Percentiles rank a stretch among this genome's conserved stretches.
Evolutionary conservation across 2,797 vertebrate genomes (phyloP).

Genomic region (Muraenolepis orangiensis): DNA sequence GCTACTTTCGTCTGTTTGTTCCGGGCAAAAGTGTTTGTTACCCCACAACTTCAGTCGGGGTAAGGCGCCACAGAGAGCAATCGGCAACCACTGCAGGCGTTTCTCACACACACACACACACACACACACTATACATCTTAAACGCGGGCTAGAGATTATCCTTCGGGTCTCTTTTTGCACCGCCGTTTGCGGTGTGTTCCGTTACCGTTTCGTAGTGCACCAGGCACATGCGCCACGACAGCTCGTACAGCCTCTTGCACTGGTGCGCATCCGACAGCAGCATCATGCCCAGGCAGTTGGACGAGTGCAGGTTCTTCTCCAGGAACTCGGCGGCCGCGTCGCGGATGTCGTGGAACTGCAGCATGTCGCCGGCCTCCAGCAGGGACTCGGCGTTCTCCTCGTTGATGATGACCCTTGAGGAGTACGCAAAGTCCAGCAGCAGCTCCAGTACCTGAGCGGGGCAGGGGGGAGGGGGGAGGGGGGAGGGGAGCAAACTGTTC

Average conservation of each 20-base stretch:
- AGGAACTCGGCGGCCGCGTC: slow-evolving; percentile 90
- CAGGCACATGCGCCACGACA: slow-evolving; percentile 92
- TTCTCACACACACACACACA: too few relatives aligned
- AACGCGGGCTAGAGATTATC: too few relatives aligned
- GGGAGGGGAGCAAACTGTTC: background rate
- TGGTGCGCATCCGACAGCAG: slow-evolving; percentile 91
- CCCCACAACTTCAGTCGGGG: too few relatives aligned
- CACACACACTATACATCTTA: too few relatives aligned
- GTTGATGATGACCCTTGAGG: slow-evolving; percentile 87
- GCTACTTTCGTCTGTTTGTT: too few relatives aligned
- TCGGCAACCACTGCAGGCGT: too few relatives aligned
- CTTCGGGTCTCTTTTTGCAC: background rate
- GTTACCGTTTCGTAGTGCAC: slow-evolving; percentile 84
- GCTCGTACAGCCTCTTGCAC: slow-evolving; percentile 86
- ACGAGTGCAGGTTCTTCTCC: slow-evolving; percentile 87
- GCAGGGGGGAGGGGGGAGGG: background rate
- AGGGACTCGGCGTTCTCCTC: slow-evolving; percentile 93
- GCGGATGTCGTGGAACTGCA: slow-evolving; percentile 91
- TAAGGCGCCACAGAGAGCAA: too few relatives aligned
- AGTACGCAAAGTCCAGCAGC: slow-evolving; percentile 91
- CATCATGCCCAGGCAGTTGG: slow-evolving; percentile 95
- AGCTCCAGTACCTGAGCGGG: slow-evolving; percentile 80
- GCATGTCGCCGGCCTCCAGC: slow-evolving; percentile 91
- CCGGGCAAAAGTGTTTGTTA: too few relatives aligned
- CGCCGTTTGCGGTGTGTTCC: background rate